Evolutionary conservation across 2,797 vertebrate genomes (phyloP).

Genomic region (Chlorospingus semifuscus): DNA sequence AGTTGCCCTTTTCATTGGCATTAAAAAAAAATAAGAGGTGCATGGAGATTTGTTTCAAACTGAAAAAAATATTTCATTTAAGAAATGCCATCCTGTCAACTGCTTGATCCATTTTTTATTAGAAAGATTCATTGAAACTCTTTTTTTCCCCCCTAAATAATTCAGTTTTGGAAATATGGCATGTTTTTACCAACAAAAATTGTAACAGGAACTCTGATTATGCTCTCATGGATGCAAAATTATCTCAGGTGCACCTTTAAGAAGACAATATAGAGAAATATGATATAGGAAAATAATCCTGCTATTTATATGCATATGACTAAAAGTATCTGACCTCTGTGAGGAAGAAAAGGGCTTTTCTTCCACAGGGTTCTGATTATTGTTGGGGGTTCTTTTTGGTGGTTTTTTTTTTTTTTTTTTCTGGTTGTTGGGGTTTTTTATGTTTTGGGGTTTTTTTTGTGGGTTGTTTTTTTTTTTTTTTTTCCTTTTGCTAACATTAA

Average conservation of each 20-base stretch:
- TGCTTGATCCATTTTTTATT: conserved; percentile 29
- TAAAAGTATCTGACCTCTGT: neutral
- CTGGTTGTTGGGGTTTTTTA: no score
- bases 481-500: neutral
- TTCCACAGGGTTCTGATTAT: neutral
- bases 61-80: neutral
- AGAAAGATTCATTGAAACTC: neutral
- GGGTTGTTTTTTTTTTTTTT: no score
- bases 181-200: neutral
- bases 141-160: accelerated
- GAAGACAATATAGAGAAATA: neutral
- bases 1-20: neutral
- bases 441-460: neutral
- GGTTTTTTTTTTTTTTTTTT: no score
- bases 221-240: neutral
- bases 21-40: neutral
- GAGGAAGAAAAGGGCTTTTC: neutral
- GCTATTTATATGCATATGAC: neutral
- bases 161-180: neutral
- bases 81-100: neutral
- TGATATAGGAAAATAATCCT: neutral
- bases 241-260: neutral
- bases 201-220: neutral
- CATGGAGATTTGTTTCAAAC: neutral
- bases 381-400: neutral